Evolutionary conservation across 2,113 vertebrate species (phyloP), one percentile per base, ranked within the genome.

Genomic region (Silurus glanis): DNA sequence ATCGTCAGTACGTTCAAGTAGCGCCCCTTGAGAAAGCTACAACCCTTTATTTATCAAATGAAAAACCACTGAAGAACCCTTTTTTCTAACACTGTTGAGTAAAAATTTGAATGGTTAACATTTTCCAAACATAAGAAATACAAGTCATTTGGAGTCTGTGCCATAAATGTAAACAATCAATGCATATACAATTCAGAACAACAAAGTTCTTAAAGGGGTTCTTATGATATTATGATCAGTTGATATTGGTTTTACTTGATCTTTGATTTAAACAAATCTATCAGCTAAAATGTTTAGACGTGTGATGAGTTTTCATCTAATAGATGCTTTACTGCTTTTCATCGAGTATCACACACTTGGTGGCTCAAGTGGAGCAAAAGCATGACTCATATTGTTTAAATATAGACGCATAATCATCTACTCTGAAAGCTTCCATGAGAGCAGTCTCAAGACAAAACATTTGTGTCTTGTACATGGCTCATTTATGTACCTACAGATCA

Each of bases 121-220:
- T 78, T 79, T 78, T 55, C 51, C 28, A 56, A 53, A 9, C 21
- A 76, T 19, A 78, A 72, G 69, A 72, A 72, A n/a, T 55, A 55
- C 9, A 12, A 74, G 21, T 10, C n/a, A 53, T 76, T n/a, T 76
- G 19, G 21, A 25, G 45, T 74, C 49, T 76, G 49, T 78, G 21
- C 49, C 12, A 78, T 47, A 55, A 49, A n/a, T 1, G 45, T 45
- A 74, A 2, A 6, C 5, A 25, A 25, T 78, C 14, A 56, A 56
- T 14, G 28, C 7, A 55, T 56, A 56, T 6, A 16, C 13, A 78
- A 37, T 71, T 69, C 17, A 7, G 67, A 25, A 3, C n/a, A 67
- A 69, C n/a, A 13, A 19, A 9, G 16, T 9, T 19, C 7, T 47
- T 72, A 14, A 58, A 58, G 6, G 13, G 1, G 25, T 75, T 75